These are phyloP conservation scores for Idaea dimidiata DNA, from an alignment of 2,888 invertebrate species.

Conservation along the genomic window DNA sequence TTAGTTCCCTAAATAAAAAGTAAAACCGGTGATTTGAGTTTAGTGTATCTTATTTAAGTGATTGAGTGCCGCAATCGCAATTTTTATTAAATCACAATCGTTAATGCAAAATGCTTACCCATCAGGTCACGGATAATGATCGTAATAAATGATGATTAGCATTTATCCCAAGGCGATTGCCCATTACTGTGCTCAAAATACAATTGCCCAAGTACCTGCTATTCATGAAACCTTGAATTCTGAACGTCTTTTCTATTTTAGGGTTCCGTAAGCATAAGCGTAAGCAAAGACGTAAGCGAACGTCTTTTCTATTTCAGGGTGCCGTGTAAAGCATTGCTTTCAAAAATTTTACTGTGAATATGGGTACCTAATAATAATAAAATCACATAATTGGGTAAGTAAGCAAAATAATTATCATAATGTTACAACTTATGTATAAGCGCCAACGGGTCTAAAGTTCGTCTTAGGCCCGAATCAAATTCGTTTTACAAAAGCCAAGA, in stretches of 20 bases:
- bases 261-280: constrained; percentile 5
- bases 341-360: no score
- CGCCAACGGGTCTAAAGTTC: no score
- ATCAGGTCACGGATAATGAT: not conserved
- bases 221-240: not conserved
- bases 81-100: not conserved
- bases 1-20: no score
- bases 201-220: not conserved
- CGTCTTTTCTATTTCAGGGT: constrained; percentile 7
- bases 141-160: not conserved
- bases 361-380: no score
- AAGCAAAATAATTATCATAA: no score
- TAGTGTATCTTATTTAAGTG: not conserved
- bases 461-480: no score
- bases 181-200: not conserved
- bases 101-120: not conserved
- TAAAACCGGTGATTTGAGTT: no score
- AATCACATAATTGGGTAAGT: no score
- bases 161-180: not conserved
- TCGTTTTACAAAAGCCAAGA: no score
- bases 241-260: constrained; percentile 5
- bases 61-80: not conserved
- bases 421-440: no score
- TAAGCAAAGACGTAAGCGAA: not conserved
- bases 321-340: no score